Conservation (phyloP, 1,140 invertebrate genomes). For the Nomia melanderi region DNA sequence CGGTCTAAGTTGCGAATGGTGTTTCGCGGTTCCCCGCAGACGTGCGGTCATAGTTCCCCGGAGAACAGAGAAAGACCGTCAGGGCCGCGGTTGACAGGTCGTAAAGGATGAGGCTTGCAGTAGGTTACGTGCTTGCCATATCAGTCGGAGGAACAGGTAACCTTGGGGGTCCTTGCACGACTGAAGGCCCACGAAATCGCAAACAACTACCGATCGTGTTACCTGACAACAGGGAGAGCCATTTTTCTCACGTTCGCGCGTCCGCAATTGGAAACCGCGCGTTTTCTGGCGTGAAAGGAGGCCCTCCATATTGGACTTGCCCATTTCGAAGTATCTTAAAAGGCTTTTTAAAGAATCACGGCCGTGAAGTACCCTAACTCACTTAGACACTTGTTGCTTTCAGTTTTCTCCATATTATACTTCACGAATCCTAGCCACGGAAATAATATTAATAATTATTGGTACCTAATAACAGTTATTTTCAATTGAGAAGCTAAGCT, state of each 20-base stretch:
- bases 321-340: no score
- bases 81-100: conserved; percentile 52
- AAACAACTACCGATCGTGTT: conserved; percentile 40
- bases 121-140: conserved; percentile 62
- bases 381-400: no score
- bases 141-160: conserved; percentile 48
- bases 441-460: no score
- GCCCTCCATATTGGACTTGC: no score
- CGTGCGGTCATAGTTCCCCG: conserved; percentile 24
- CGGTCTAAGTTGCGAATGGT: neutral
- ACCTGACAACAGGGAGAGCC: neutral
- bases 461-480: no score
- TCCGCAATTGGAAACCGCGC: neutral
- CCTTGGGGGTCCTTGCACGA: conserved; percentile 58
- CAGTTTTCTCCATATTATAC: no score
- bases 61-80: conserved; percentile 19
- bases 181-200: conserved; percentile 48
- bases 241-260: conserved; percentile 8
- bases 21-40: neutral
- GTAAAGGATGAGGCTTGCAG: conserved; percentile 58
- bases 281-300: no score
- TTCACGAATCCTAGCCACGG: no score
- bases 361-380: no score
- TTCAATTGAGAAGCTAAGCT: no score
- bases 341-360: no score